Evolutionary conservation across 2,113 vertebrate genomes (phyloP).

Genomic region (Clarias batrachus): DNA sequence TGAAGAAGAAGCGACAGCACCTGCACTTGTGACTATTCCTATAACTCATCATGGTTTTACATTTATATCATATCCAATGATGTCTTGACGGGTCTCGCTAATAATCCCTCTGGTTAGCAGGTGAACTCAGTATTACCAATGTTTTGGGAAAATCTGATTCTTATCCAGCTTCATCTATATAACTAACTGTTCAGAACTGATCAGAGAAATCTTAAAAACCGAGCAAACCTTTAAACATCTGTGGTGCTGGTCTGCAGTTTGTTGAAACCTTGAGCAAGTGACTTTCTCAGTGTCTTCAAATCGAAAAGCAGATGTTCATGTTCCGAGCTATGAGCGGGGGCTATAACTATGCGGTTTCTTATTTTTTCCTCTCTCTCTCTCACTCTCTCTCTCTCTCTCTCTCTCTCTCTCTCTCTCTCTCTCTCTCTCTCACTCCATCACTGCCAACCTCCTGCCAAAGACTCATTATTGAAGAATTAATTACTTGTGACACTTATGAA

Average conservation of each 20-base stretch:
- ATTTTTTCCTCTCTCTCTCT: neutral
- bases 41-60: neutral
- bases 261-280: neutral
- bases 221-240: neutral
- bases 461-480: neutral
- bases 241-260: neutral
- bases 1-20: neutral
- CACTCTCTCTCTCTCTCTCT: neutral
- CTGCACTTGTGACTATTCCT: neutral
- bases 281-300: neutral
- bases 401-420: neutral
- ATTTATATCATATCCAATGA: neutral
- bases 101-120: neutral
- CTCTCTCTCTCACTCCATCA: neutral
- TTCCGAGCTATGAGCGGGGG: neutral
- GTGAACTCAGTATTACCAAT: neutral
- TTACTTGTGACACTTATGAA: neutral
- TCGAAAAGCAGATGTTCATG: slow-evolving; percentile 25
- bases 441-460: neutral
- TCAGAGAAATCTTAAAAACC: neutral
- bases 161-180: neutral
- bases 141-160: neutral
- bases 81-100: neutral
- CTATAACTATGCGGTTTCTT: neutral
- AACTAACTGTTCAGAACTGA: neutral